Percentiles rank a stretch among this genome's conserved stretches.
phyloP scores from a whole-genome alignment of 2,888 invertebrate species.

The Nemotelus nigrinus region DNA sequence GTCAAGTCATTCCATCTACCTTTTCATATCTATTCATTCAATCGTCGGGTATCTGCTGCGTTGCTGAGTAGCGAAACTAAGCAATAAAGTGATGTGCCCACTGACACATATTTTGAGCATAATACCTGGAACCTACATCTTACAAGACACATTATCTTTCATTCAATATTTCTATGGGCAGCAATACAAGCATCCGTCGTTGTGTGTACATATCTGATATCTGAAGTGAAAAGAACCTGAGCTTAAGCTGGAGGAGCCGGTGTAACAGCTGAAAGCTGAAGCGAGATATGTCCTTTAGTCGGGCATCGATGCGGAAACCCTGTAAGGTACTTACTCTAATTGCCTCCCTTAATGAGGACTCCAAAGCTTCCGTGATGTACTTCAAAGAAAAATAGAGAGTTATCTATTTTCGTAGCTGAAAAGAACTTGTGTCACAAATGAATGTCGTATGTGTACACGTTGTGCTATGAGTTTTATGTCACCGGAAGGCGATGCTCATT shows the following conservation, averaged over 20 bases:
- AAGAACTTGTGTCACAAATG: constrained; percentile 8
- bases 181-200: not conserved
- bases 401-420: constrained; percentile 19
- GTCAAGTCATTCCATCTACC: too few species aligned
- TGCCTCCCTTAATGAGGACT: constrained; percentile 41
- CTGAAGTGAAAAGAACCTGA: not conserved
- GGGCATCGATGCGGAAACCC: constrained; percentile 37
- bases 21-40: too few species aligned
- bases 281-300: constrained; percentile 20
- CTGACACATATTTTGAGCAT: constrained; percentile 29
- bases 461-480: not conserved
- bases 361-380: constrained; percentile 36
- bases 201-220: not conserved
- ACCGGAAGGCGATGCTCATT: constrained; percentile 20
- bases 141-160: not conserved
- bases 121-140: not conserved
- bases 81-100: constrained; percentile 19
- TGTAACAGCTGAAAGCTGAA: not conserved
- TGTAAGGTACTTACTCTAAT: constrained; percentile 41
- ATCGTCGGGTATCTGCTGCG: not conserved
- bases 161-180: not conserved
- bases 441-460: constrained; percentile 1
- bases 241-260: not conserved
- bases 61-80: not conserved
- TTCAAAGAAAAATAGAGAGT: constrained; percentile 27